Conservation (phyloP, 2,113 vertebrate species). For the Cacatua alba region DNA sequence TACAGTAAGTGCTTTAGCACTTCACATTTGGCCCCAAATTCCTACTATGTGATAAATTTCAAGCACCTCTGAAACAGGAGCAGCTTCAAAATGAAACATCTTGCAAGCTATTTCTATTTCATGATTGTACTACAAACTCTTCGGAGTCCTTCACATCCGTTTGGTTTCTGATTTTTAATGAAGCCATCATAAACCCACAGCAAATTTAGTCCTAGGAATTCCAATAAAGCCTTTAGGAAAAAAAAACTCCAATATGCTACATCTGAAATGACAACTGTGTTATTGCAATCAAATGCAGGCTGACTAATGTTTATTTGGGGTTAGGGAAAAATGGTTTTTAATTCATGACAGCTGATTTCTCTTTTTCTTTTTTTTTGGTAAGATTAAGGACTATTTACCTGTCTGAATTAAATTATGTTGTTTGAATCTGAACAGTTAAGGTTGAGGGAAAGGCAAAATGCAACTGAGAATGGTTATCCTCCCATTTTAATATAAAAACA, state of each 20-base stretch:
- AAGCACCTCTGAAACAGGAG: neutral
- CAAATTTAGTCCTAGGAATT: conserved; percentile 34
- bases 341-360: conserved; percentile 43
- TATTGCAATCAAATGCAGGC: conserved; percentile 37
- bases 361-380: neutral
- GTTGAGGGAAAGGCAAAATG: neutral
- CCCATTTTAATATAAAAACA: neutral
- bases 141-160: neutral
- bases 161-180: conserved; percentile 49
- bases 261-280: conserved; percentile 23
- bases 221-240: neutral
- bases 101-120: neutral
- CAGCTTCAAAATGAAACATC: neutral
- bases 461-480: neutral
- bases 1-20: neutral
- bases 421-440: neutral
- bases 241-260: neutral
- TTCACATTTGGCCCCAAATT: neutral
- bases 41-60: neutral
- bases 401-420: conserved; percentile 27
- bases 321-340: conserved; percentile 36
- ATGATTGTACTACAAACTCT: neutral
- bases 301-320: conserved; percentile 49
- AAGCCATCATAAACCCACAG: neutral
- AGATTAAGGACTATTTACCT: conserved; percentile 43